These are phyloP conservation scores for Pachycephus smyrnensis DNA, from an alignment of 2,888 invertebrate genomes.

Conservation along the genomic window DNA sequence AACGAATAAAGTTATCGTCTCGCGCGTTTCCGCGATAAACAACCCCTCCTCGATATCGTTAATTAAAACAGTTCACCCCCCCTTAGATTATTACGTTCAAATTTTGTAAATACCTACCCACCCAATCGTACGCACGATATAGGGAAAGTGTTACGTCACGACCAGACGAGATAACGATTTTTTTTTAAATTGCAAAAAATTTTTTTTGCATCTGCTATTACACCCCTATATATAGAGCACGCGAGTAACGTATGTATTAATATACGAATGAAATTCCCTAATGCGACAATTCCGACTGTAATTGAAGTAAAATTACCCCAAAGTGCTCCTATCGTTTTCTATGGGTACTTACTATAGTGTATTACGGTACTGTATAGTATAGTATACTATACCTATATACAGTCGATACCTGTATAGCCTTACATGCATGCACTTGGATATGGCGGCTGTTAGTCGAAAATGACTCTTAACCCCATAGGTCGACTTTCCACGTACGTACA, in stretches of 20 bases:
- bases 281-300: neutral
- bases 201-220: too few species aligned
- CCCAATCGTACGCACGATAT: too few species aligned
- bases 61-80: neutral
- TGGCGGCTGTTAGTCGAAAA: neutral
- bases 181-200: too few species aligned
- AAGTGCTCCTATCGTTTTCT: neutral
- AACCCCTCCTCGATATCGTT: constrained; percentile 3
- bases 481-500: neutral
- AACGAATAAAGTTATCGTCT: neutral
- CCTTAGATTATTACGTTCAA: too few species aligned
- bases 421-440: neutral
- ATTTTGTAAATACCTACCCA: too few species aligned
- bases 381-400: neutral
- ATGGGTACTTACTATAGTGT: neutral
- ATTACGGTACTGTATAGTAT: neutral
- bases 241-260: neutral
- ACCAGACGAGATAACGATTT: too few species aligned
- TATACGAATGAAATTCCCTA: neutral
- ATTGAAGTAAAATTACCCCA: neutral
- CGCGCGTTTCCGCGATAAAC: constrained; percentile 34
- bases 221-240: too few species aligned
- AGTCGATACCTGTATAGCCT: neutral
- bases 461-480: neutral
- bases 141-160: too few species aligned